These are phyloP conservation scores for Meloe dianella DNA, from an alignment of 2,888 invertebrate genomes.

Conservation along the genomic window DNA sequence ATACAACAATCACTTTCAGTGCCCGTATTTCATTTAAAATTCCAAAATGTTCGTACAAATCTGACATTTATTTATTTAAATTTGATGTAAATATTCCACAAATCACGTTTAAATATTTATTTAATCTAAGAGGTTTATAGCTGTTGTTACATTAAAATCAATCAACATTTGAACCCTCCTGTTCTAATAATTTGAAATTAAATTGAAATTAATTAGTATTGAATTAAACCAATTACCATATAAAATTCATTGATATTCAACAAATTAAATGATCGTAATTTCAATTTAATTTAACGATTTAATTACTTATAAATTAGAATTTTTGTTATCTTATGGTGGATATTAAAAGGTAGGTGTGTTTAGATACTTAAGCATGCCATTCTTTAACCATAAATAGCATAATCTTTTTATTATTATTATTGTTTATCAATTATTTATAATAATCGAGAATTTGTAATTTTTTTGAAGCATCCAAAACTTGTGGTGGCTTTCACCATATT, in stretches of 20 bases:
- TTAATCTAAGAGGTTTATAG: background rate
- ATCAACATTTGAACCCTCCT: background rate
- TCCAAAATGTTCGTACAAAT: conserved; percentile 2
- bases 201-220: background rate
- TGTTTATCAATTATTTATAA: conserved; percentile 7
- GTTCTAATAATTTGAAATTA: background rate
- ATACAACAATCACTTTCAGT: conserved; percentile 19
- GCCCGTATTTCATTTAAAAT: conserved; percentile 14
- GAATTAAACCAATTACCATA: background rate
- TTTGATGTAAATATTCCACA: conserved; percentile 10
- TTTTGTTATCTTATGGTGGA: background rate
- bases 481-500: background rate
- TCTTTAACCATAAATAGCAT: background rate
- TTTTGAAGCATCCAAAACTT: background rate
- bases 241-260: background rate
- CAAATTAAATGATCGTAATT: background rate
- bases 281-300: background rate
- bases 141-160: background rate
- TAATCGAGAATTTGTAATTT: conserved; percentile 1
- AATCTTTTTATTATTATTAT: background rate
- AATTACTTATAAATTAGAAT: background rate
- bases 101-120: conserved; percentile 12
- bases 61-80: conserved; percentile 12
- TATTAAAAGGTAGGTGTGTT: background rate
- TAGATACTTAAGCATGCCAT: background rate